These are phyloP conservation scores for Pherbina coryleti DNA, from an alignment of 2,888 invertebrate genomes.

Conservation along the genomic window DNA sequence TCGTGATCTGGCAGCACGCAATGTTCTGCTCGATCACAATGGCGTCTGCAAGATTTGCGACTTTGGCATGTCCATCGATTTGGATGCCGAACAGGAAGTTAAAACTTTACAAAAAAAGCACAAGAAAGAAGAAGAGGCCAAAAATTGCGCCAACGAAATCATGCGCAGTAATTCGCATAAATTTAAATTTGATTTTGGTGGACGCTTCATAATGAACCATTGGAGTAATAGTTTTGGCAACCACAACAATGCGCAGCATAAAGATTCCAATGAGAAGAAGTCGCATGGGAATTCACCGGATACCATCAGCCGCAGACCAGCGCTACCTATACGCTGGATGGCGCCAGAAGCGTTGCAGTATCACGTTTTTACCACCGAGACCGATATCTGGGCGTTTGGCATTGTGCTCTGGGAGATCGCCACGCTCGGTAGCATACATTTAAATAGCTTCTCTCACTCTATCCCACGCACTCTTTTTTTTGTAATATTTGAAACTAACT, in stretches of 20 bases:
- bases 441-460: not conserved
- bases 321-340: slow-evolving; percentile 78
- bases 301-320: slow-evolving; percentile 66
- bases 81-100: slow-evolving; percentile 66
- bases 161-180: slow-evolving; percentile 60
- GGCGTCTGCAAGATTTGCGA: slow-evolving; percentile 90
- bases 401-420: slow-evolving; percentile 90
- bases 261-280: slow-evolving; percentile 35
- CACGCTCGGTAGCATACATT: slow-evolving; percentile 76
- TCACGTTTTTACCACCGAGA: slow-evolving; percentile 83
- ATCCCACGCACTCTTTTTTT: not conserved
- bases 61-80: slow-evolving; percentile 86
- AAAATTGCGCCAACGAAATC: slow-evolving; percentile 60
- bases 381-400: slow-evolving; percentile 90
- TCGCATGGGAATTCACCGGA: slow-evolving; percentile 56
- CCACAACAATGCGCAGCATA: slow-evolving; percentile 40
- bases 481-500: not conserved
- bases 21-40: slow-evolving; percentile 86
- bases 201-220: slow-evolving; percentile 64
- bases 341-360: slow-evolving; percentile 85
- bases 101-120: slow-evolving; percentile 54
- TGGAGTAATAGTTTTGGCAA: slow-evolving; percentile 60
- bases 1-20: slow-evolving; percentile 86
- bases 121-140: slow-evolving; percentile 43
- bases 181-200: slow-evolving; percentile 66